These are phyloP conservation scores for Drosophila borborema DNA, from an alignment of 2,888 invertebrate species.

Conservation along the genomic window DNA sequence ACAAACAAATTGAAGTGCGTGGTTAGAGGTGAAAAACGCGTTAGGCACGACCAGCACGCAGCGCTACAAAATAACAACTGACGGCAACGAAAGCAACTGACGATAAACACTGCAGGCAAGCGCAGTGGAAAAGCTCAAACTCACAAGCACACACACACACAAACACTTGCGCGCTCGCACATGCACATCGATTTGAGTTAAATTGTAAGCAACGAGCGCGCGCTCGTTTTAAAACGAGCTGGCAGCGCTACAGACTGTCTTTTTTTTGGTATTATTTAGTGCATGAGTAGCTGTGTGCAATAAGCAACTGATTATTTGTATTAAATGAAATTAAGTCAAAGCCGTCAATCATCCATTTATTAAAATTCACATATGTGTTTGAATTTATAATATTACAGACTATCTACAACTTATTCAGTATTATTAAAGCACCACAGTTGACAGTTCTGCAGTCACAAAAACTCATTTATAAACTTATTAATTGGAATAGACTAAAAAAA, in stretches of 20 bases:
- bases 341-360: no score
- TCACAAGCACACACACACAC: not conserved
- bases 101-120: constrained; percentile 62
- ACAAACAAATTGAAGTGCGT: constrained; percentile 30
- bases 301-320: not conserved
- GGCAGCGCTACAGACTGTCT: not conserved
- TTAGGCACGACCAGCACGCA: constrained; percentile 65
- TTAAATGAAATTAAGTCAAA: not conserved
- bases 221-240: constrained; percentile 18
- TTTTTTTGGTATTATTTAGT: constrained; percentile 18
- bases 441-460: no score
- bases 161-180: constrained; percentile 9
- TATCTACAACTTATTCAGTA: not conserved
- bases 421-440: not conserved
- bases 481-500: not conserved
- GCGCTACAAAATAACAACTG: constrained; percentile 65
- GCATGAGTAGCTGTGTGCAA: not conserved
- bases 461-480: no score
- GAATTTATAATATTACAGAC: no score
- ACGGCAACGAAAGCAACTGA: constrained; percentile 45
- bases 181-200: constrained; percentile 6
- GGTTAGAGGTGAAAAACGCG: constrained; percentile 35
- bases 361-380: not conserved
- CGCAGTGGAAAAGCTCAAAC: constrained; percentile 55
- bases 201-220: constrained; percentile 31